A percentile compares a stretch with the other conserved stretches of the same genome.
Evolutionary conservation across 2,888 invertebrate species (phyloP).

Genomic region (Bombyx huttoni): DNA sequence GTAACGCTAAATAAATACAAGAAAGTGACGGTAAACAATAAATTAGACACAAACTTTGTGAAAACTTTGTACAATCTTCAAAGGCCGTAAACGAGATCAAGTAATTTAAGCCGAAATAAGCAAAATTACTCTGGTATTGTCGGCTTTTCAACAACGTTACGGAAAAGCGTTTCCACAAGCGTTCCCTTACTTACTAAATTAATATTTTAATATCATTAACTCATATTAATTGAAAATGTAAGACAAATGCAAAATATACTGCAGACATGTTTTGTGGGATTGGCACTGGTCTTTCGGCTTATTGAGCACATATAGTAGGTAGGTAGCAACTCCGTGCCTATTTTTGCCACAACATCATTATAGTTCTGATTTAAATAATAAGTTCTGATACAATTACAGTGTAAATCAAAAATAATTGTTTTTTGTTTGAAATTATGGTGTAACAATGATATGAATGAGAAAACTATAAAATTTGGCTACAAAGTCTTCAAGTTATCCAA

Average conservation of each 20-base stretch:
- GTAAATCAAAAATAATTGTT: too few relatives aligned
- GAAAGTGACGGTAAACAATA: conserved; percentile 61
- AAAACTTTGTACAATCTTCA: conserved; percentile 63
- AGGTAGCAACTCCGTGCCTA: too few relatives aligned
- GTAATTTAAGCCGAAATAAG: conserved; percentile 65
- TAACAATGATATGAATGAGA: too few relatives aligned
- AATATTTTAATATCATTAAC: conserved; percentile 31
- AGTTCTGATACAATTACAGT: too few relatives aligned
- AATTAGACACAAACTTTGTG: conserved; percentile 61
- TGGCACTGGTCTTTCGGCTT: too few relatives aligned
- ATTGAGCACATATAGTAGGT: too few relatives aligned
- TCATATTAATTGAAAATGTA: conserved; percentile 10
- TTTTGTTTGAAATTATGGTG: too few relatives aligned
- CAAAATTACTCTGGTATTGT: conserved; percentile 59
- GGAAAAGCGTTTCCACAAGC: conserved; percentile 37
- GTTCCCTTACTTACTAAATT: conserved; percentile 27
- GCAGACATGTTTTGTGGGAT: background rate
- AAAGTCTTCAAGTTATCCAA: background rate
- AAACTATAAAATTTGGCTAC: too few relatives aligned
- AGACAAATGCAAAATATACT: background rate
- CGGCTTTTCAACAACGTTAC: conserved; percentile 44
- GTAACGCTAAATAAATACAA: conserved; percentile 47
- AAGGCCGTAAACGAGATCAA: conserved; percentile 66
- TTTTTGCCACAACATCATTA: too few relatives aligned
- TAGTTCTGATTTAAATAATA: too few relatives aligned